Evolutionary conservation across 2,888 invertebrate genomes (phyloP), one percentile per base, ranked within the genome.

Genomic region (Acleris laterana): DNA sequence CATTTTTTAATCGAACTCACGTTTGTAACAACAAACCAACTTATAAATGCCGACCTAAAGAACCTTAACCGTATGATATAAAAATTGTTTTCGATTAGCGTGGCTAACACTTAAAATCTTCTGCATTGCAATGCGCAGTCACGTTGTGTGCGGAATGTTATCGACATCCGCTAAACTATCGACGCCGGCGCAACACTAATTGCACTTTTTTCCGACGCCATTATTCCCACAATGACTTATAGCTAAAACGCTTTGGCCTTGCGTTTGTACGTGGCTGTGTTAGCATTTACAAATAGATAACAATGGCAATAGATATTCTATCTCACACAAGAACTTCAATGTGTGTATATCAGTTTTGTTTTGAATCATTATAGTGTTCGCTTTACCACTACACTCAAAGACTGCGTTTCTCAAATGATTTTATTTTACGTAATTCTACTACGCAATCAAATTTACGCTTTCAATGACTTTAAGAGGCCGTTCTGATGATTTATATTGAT

Each of bases 1-100:
- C 88, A 91, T 91, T 92, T 92, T 91, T 91, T 90, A 91, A 90
- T 91, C 90, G 89, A 87, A 86, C 87, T 85, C 90, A 86, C 89
- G 88, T 89, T 85, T 84, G 81, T 74, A 76, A 75, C 70, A 71
- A 70, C 70, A 68, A 70, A 70, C 83, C 81, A 81, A 74, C 63
- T 65, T 72, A 68, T 56, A 44, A 63, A 62, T 70, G 25, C 65
- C 48, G 11, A 28, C 11, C 9, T 17, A 6, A n/a, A 28, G 22
- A n/a, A 53, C 73, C 75, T 79, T 76, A 71, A 22, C 2, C 20
- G 57, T 19, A 22, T 4, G n/a, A n/a, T 16, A 68, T 79, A 85
- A 72, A 77, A 82, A 75, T 66, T 17, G 77, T 65, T 75, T 76
- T 82, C 65, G 69, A 64, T 49, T 61, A 70, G 63, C 63, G 52